These are phyloP conservation scores for Pleuronectes platessa DNA, from an alignment of 2,113 vertebrate species.

Conservation along the genomic window DNA sequence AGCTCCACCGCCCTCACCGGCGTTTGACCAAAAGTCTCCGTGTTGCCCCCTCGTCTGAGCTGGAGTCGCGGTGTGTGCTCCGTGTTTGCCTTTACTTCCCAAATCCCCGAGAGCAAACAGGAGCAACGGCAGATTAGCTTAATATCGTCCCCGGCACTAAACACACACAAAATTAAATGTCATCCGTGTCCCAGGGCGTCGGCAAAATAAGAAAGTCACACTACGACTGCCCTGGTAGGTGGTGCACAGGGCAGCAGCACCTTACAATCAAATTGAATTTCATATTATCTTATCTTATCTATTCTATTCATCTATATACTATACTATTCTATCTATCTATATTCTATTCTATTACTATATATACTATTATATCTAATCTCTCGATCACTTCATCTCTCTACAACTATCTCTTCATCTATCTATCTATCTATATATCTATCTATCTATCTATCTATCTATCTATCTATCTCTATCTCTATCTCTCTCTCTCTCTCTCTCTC, in stretches of 20 bases:
- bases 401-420: too few species aligned
- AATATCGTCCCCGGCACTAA: constrained; percentile 73
- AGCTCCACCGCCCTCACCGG: constrained; percentile 25
- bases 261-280: constrained; percentile 27
- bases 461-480: constrained; percentile 29
- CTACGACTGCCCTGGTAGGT: constrained; percentile 13
- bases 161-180: constrained; percentile 75
- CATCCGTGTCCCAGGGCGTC: constrained; percentile 58
- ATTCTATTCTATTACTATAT: constrained; percentile 21
- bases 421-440: constrained; percentile 21
- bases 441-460: constrained; percentile 20
- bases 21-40: constrained; percentile 57
- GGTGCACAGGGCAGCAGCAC: constrained; percentile 24
- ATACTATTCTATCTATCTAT: constrained; percentile 13
- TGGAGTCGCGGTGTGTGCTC: constrained; percentile 55
- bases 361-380: constrained; percentile 17
- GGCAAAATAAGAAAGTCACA: constrained; percentile 66
- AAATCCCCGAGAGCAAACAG: constrained; percentile 76
- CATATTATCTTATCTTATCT: not conserved
- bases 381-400: too few species aligned
- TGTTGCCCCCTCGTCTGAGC: constrained; percentile 48
- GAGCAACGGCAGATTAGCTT: constrained; percentile 71
- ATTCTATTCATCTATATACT: constrained; percentile 22
- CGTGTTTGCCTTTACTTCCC: constrained; percentile 71
- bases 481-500: too few species aligned